phyloP scores from a whole-genome alignment of 2,113 vertebrate species.

The Lamprotornis superbus region DNA sequence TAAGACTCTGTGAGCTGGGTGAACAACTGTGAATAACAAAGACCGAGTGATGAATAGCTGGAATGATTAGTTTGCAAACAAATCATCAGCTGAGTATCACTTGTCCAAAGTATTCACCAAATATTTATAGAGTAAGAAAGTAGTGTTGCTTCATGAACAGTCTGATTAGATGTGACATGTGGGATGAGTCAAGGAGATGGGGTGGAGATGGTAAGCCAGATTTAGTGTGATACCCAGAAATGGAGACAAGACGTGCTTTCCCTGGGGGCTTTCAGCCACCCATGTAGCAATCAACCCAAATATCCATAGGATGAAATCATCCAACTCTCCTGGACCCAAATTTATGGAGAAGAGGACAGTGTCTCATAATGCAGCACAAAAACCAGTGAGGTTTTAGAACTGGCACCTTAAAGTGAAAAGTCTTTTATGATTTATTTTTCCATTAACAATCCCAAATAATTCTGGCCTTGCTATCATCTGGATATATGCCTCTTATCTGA shows the following conservation, averaged over 20 bases:
- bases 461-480: background rate
- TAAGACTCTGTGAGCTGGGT: background rate
- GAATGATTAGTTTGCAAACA: slow-evolving; percentile 50
- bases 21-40: slow-evolving; percentile 7
- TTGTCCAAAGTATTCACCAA: slow-evolving; percentile 41
- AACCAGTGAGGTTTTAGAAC: background rate
- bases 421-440: background rate
- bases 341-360: background rate
- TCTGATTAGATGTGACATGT: background rate
- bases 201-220: background rate
- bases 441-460: background rate
- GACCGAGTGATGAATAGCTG: slow-evolving; percentile 14
- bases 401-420: background rate
- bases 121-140: slow-evolving; percentile 48
- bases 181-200: background rate
- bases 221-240: background rate
- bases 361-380: background rate
- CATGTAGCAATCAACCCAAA: background rate
- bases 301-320: background rate
- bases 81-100: slow-evolving; percentile 40
- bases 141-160: background rate
- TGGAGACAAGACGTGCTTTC: background rate
- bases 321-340: background rate
- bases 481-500: background rate
- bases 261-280: background rate